Evolutionary conservation across 2,113 vertebrate genomes (phyloP).

Genomic region (Oreotrochilus melanogaster): DNA sequence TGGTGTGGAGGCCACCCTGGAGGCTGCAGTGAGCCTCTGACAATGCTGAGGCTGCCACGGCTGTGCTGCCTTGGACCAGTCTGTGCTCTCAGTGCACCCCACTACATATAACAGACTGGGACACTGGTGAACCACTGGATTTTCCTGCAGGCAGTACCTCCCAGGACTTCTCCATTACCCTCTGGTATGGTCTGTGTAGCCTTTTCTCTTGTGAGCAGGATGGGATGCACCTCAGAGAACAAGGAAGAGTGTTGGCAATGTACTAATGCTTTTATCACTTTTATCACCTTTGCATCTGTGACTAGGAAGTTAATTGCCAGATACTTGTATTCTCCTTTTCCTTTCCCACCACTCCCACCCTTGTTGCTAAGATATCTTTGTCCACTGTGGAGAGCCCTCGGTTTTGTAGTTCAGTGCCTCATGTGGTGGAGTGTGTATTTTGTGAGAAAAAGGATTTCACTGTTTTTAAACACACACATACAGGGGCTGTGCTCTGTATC

Average conservation of each 20-base stretch:
- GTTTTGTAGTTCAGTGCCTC: neutral
- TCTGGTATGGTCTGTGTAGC: neutral
- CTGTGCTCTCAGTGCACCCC: neutral
- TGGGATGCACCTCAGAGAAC: neutral
- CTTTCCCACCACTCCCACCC: slow-evolving; percentile 72
- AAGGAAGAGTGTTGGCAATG: slow-evolving; percentile 58
- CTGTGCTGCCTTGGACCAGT: neutral
- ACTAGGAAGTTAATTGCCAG: slow-evolving; percentile 72
- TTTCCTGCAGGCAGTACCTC: neutral
- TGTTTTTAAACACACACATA: neutral
- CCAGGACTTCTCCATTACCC: neutral
- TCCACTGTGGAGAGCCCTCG: slow-evolving; percentile 35
- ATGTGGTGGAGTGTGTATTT: neutral
- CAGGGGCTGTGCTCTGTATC: neutral
- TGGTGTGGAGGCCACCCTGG: neutral
- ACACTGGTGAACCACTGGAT: neutral
- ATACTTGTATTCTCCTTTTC: slow-evolving; percentile 70
- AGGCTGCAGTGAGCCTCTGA: neutral
- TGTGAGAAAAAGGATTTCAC: neutral
- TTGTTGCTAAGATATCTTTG: slow-evolving; percentile 63
- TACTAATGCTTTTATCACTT: slow-evolving; percentile 61
- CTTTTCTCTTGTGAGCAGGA: neutral
- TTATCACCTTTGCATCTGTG: slow-evolving; percentile 70
- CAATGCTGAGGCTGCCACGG: rapidly evolving
- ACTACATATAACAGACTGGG: neutral